Evolutionary conservation across 2,113 vertebrate species (phyloP), one percentile per base, ranked within the genome.

Genomic region (Panurus biarmicus): DNA sequence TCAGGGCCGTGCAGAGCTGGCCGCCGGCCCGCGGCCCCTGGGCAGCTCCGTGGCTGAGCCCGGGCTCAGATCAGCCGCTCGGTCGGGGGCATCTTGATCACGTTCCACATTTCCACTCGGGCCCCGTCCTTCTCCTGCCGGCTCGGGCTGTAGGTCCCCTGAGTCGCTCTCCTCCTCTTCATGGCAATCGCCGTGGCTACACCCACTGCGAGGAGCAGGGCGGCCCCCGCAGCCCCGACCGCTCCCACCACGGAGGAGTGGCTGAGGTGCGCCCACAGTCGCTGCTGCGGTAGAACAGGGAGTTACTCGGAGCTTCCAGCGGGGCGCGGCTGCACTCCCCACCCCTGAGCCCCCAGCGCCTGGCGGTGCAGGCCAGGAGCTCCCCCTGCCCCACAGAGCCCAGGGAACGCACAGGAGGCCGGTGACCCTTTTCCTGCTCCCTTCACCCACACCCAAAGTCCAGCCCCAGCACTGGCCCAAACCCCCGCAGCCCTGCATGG

Each of bases 111-210:
- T 40, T 98, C 97, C 85, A 97, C 96, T 25, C 97, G 94, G 2
- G 96, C 96, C 35, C 97, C 97, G 8, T 97, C 96, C 21, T 97
- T 97, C 73, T 97, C 97, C 19, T 98, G 97, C 1, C 96, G 96
- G 86, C 97, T 97, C 4, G 97, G 97, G 71, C 97, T 97, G 94
- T 97, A 98, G 0, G 96, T 96, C 36, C 97, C 97, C 93, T 97
- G 97, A 50, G 97, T 96, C 9, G 96, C 97, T 94, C 97, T 94
- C 94, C 96, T 95, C 87, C 96, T 96, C 94, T 97, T 97, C 96
- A 97, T 95, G 65, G 90, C 91, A 24, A 97, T 66, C 1, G 73
- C 91, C 1, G 96, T 85, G 72, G 81, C 86, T 19, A 73, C 93
- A n/a, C 62, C 70, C 14, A 93, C 47, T 5, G 80, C 47, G 4